These are phyloP conservation scores for Lysandra coridon DNA, from an alignment of 2,888 invertebrate species.

Conservation along the genomic window DNA sequence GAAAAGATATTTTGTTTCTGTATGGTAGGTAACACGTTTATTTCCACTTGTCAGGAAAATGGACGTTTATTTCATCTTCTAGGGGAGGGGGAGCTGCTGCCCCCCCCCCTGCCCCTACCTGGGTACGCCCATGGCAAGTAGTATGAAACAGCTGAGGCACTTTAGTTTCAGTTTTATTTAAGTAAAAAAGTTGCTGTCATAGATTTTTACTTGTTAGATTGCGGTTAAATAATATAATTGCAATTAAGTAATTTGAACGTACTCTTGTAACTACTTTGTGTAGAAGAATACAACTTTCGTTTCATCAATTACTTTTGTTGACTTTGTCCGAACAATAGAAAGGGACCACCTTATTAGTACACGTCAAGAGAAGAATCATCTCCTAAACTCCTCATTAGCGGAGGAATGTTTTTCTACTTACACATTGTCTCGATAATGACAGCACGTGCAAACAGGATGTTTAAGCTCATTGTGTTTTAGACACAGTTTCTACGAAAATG, in stretches of 20 bases:
- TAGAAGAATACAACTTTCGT: not conserved
- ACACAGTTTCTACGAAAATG: not conserved
- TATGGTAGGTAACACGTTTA: too few species aligned
- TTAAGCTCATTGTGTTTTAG: not conserved
- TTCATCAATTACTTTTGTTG: conserved; percentile 1
- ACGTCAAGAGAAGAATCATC: not conserved
- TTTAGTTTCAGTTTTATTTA: too few species aligned
- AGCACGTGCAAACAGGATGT: conserved; percentile 15
- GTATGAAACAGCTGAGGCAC: too few species aligned
- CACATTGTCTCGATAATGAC: not conserved
- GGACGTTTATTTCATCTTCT: too few species aligned
- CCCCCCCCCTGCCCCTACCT: too few species aligned
- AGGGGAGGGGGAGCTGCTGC: too few species aligned
- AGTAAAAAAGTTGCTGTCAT: too few species aligned
- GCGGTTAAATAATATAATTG: too few species aligned
- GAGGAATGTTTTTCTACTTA: conserved; percentile 11
- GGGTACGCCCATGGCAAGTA: too few species aligned
- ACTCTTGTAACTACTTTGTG: not conserved
- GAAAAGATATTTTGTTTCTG: too few species aligned
- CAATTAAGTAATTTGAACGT: not conserved
- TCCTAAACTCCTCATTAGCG: conserved; percentile 8
- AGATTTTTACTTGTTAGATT: too few species aligned
- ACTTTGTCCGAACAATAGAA: not conserved
- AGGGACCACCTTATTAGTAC: not conserved
- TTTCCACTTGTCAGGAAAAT: too few species aligned